phyloP scores from a whole-genome alignment of 2,113 vertebrate genomes.

The Bos taurus region DNA sequence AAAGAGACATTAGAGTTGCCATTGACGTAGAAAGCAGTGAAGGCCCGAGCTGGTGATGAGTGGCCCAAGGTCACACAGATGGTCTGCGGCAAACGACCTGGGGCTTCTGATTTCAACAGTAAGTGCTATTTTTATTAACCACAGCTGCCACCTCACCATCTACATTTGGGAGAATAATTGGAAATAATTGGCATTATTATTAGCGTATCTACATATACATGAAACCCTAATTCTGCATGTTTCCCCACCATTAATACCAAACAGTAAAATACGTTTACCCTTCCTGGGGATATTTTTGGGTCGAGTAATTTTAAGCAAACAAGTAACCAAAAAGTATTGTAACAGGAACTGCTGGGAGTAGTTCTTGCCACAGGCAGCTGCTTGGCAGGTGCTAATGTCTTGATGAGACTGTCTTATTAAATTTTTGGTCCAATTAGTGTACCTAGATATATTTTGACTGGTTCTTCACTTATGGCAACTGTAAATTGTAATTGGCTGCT shows the following conservation, averaged over 20 bases:
- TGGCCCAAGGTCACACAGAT: not conserved
- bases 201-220: not conserved
- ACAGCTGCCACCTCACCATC: not conserved
- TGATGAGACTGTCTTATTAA: constrained; percentile 27
- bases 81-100: not conserved
- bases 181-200: constrained; percentile 22
- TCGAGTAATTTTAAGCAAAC: constrained; percentile 5
- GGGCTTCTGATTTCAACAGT: not conserved
- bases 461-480: not conserved
- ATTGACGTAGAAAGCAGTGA: not conserved
- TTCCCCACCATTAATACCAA: not conserved
- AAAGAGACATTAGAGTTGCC: not conserved
- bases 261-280: not conserved
- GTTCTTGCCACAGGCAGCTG: not conserved
- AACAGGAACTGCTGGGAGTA: not conserved
- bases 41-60: not conserved
- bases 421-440: not conserved
- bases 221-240: not conserved
- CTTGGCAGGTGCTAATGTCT: not conserved
- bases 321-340: not conserved
- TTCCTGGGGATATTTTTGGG: constrained; percentile 27
- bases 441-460: not conserved
- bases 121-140: not conserved
- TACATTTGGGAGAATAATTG: constrained; percentile 7
- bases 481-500: not conserved